Base-by-base conservation (phyloP, 2,797 vertebrate genomes). In the Rachycentron canadum region DNA sequence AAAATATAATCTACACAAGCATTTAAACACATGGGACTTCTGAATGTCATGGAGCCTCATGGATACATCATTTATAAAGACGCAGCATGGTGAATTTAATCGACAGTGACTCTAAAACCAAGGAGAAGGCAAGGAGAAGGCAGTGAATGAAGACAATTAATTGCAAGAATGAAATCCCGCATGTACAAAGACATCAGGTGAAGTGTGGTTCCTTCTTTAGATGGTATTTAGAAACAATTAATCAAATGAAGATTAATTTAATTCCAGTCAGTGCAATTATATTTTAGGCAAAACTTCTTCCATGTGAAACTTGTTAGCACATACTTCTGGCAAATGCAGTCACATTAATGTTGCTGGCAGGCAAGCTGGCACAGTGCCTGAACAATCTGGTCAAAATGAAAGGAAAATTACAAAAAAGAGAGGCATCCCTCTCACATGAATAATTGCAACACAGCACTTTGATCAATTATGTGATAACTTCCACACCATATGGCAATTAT, bases 401-500 rank as follows among this genome's bases (percentile, higher is more conserved):
- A 85, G 84, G 68, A 77, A 83, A 80, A 82, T 81, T 75, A 69
- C 68, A 76, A 81, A 78, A 87, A 78, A 82, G 28, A 84, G 83
- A 75, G 80, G 73, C 77, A 76, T 77, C 72, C 53, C 77, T 85
- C 73, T 72, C 30, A 25, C 82, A 72, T 79, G 71, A 86, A 87
- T 88, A 88, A 90, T 78, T 85, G 85, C 82, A 83, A 78, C 0
- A 12, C 41, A 73, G 80, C 61, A 69, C 84, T 90, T 91, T 88
- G 82, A 90, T 92, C 90, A 90, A 84, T 87, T 89, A 89, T 81
- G 84, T 89, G 86, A 92, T 91, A 83, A 86, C 81, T 91, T 89
- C 68, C 79, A 83, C 75, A 66, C 77, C 85, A 87, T 88, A 82
- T 89, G 81, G 89, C 83, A 88, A 78, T 89, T 91, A 84, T 87